Evolutionary conservation across 2,888 invertebrate species (phyloP), one percentile per base, ranked within the genome.

Genomic region (Synanthedon andrenaeformis): DNA sequence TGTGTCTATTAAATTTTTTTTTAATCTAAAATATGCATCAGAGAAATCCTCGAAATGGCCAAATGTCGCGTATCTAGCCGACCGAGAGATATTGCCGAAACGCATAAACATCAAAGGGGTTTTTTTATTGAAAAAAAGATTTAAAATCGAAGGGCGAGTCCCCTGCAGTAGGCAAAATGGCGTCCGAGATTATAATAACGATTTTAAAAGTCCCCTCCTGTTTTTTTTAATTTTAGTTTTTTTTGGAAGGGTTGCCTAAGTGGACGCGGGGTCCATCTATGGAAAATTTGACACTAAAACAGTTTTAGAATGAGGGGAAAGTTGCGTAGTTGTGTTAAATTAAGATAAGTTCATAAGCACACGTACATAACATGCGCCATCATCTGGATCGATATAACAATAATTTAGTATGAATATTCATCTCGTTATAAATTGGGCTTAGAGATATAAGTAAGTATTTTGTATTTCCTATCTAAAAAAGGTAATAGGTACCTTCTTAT

Each of bases 161-260:
- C 84, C 83, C 74, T 74, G 64, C 69, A 66, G 65, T 69, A 67
- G 71, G 72, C 76, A 28, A 81, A 82, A 85, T 84, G 82, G 84
- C 85, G 82, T 80, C 83, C 86, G 80, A 86, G 85, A 85, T 87
- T 86, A 86, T 87, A 85, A 85, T 87, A 87, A 87, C 85, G 85
- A 85, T 87, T 86, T 85, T 85, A 80, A 82, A 76, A 79, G 79
- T 77, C 82, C 82, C 85, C 84, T 79, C 68, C 65, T 60, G 60
- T 55, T 62, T 78, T 78, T 35, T 35, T 79, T 75, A 72, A 76
- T 81, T 82, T 79, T 73, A 70, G 68, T 76, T 75, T 74, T 74
- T 74, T 77, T 74, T 70, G 70, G 72, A 79, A 79, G 81, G 85
- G 85, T 82, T 79, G 77, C 54, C 67, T 72, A 78, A 85, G 85